Percentiles rank a stretch among this genome's conserved stretches.
These are phyloP conservation scores for Scyliorhinus canicula DNA, from an alignment of 2,797 vertebrate species.

Conservation along the genomic window DNA sequence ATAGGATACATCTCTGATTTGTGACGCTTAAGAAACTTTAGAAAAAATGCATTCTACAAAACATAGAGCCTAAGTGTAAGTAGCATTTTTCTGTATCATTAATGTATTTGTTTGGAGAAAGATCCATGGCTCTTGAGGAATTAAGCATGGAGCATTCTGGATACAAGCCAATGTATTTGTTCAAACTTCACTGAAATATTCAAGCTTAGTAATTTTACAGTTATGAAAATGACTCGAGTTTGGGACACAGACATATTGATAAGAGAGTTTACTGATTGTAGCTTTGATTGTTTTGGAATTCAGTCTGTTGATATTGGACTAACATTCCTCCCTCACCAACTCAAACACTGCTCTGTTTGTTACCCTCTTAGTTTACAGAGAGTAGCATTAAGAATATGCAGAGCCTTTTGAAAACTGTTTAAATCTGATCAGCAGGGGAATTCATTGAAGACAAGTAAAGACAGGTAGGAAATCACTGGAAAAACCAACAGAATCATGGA, in stretches of 20 bases:
- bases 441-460: conserved; percentile 13
- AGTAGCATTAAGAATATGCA: background rate
- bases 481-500: background rate
- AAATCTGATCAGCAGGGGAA: background rate
- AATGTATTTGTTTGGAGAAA: background rate
- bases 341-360: conserved; percentile 32
- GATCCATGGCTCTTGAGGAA: background rate
- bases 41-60: background rate
- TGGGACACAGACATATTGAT: conserved; percentile 14
- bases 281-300: conserved; percentile 32
- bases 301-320: too few relatives aligned
- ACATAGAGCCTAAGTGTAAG: background rate
- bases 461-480: background rate
- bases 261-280: conserved; percentile 11
- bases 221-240: background rate
- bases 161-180: background rate
- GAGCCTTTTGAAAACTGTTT: background rate
- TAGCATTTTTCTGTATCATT: background rate
- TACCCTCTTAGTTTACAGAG: background rate
- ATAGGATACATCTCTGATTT: background rate
- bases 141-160: background rate
- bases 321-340: background rate
- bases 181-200: background rate
- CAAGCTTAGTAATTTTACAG: background rate
- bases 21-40: background rate